Percentiles rank a stretch among this genome's conserved stretches.
Conservation (phyloP, 2,113 vertebrate genomes). For the Mormoops blainvillei region DNA sequence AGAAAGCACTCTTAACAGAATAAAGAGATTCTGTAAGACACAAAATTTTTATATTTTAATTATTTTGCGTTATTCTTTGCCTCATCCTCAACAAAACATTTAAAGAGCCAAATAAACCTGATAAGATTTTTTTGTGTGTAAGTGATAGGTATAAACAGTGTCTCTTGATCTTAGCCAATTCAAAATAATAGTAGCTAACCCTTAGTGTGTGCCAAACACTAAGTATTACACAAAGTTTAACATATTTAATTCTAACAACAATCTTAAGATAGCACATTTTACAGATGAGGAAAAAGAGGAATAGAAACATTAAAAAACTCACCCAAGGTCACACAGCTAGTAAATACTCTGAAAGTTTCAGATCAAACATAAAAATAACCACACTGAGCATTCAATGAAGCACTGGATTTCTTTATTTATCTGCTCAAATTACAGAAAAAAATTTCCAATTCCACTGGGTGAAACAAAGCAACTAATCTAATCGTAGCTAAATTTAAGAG, state of each 20-base stretch:
- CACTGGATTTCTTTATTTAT: not conserved
- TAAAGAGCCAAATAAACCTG: not conserved
- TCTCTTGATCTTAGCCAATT: not conserved
- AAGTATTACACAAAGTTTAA: not conserved
- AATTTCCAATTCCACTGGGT: not conserved
- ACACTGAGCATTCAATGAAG: not conserved
- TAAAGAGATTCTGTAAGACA: not conserved
- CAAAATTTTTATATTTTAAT: conserved; percentile 11
- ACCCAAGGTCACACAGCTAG: not conserved
- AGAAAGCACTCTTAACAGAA: not conserved
- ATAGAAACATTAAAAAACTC: not conserved
- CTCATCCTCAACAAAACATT: not conserved
- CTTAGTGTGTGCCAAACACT: not conserved
- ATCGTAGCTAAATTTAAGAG: not conserved
- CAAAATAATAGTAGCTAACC: conserved; percentile 9
- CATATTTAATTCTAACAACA: conserved; percentile 10
- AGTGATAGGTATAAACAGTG: not conserved
- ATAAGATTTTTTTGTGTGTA: not conserved
- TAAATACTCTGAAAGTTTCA: conserved; percentile 9
- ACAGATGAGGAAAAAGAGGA: conserved; percentile 1
- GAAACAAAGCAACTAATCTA: not conserved
- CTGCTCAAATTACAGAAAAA: not conserved
- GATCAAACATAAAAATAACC: not conserved
- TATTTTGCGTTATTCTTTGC: not conserved
- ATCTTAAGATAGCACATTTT: not conserved